Evolutionary conservation across 1,140 invertebrate species (phyloP).

Genomic region (Habropoda laboriosa): DNA sequence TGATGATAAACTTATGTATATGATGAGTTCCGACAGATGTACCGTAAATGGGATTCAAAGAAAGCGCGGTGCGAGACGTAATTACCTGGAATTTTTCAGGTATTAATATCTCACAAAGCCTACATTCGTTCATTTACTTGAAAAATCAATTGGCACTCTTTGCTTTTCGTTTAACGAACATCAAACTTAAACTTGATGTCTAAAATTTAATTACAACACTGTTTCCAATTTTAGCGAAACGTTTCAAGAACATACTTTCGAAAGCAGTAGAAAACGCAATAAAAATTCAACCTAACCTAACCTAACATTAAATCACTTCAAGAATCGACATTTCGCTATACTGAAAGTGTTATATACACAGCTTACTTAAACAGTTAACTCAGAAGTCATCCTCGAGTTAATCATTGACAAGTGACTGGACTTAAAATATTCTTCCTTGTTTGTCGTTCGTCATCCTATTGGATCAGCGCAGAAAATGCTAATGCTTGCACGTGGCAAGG

Average conservation of each 20-base stretch:
- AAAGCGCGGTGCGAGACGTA: constrained; percentile 8
- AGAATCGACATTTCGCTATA: not conserved
- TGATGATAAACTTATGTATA: too few species aligned
- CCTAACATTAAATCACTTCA: not conserved
- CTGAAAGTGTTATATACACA: not conserved
- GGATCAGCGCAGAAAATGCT: not conserved
- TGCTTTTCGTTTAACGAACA: too few species aligned
- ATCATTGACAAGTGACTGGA: not conserved
- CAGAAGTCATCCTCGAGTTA: not conserved
- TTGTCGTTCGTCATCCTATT: constrained; percentile 3
- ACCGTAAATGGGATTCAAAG: constrained; percentile 12
- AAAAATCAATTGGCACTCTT: too few species aligned
- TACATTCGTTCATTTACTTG: too few species aligned
- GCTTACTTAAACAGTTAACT: not conserved
- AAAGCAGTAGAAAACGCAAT: too few species aligned
- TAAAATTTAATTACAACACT: not conserved
- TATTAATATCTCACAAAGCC: not conserved
- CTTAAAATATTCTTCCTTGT: not conserved
- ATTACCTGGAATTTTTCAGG: constrained; percentile 1
- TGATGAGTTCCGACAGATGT: not conserved
- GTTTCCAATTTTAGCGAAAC: too few species aligned
- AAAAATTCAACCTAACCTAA: too few species aligned
- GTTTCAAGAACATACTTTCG: too few species aligned
- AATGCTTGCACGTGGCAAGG: not conserved
- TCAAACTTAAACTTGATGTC: too few species aligned